Conservation (phyloP, 2,113 vertebrate species). For the Chrysemys picta region DNA sequence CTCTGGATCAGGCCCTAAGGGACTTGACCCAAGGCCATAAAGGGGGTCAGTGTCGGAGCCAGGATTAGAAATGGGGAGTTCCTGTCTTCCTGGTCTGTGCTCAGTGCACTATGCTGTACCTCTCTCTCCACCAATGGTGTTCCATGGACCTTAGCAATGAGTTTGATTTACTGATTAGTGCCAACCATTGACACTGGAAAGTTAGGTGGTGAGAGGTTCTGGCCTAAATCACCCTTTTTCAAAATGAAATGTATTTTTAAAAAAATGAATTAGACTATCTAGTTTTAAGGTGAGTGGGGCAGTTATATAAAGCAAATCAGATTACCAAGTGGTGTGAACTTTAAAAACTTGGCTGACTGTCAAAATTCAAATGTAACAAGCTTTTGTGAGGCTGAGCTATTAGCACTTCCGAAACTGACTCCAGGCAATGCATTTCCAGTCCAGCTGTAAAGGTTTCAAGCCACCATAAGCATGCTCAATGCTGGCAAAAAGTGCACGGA, state of each 20-base stretch:
- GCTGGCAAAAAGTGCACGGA: neutral
- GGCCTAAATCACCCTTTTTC: neutral
- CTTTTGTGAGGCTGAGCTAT: slow-evolving; percentile 16
- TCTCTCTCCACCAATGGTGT: neutral
- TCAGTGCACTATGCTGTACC: neutral
- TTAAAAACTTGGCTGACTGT: slow-evolving; percentile 49
- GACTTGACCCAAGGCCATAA: neutral
- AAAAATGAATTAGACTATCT: neutral
- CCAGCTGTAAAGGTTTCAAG: neutral
- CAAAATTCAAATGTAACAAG: slow-evolving; percentile 46
- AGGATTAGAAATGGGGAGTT: neutral
- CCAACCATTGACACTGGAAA: neutral
- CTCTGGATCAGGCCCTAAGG: neutral
- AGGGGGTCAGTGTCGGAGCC: neutral
- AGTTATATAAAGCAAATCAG: slow-evolving; percentile 29
- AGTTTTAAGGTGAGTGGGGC: neutral
- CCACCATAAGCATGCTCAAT: neutral
- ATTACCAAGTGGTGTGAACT: slow-evolving; percentile 11
- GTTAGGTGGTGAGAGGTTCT: too few species aligned
- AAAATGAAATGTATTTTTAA: neutral
- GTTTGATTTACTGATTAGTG: neutral
- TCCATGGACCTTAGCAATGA: neutral
- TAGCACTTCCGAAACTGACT: slow-evolving; percentile 30
- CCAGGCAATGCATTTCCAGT: neutral
- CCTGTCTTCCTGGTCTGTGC: neutral